Percentiles rank a stretch among this genome's conserved stretches.
These are phyloP conservation scores for Anoplophora glabripennis DNA, from an alignment of 1,140 invertebrate genomes.

Conservation along the genomic window DNA sequence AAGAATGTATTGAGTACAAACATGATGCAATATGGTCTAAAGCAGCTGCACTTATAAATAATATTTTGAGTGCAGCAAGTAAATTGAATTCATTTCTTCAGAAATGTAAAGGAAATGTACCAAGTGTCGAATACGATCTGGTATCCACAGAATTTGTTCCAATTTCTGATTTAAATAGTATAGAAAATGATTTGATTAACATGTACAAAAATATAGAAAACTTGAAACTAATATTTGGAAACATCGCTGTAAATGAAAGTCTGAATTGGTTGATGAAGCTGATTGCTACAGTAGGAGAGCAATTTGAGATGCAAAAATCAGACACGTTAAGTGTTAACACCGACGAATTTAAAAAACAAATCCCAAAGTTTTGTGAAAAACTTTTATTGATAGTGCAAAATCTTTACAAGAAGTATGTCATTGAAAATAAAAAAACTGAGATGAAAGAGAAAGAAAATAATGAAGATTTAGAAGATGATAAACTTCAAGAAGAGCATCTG, in stretches of 20 bases:
- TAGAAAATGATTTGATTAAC: conserved; percentile 36
- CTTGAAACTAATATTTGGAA: conserved; percentile 27
- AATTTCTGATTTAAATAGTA: conserved; percentile 8
- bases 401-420: conserved; percentile 62
- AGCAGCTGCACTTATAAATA: conserved; percentile 48
- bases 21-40: conserved; percentile 53
- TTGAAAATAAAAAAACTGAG: conserved; percentile 15
- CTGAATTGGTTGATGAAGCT: conserved; percentile 28
- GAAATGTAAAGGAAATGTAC: conserved; percentile 41
- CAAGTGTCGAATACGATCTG: conserved; percentile 23
- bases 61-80: conserved; percentile 46
- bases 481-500: conserved; percentile 61
- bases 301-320: too few relatives aligned
- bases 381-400: conserved; percentile 66
- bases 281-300: background rate
- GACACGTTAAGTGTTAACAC: conserved; percentile 31
- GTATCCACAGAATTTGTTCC: conserved; percentile 18
- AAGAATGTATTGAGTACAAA: conserved; percentile 48
- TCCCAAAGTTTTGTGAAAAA: conserved; percentile 58
- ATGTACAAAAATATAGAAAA: conserved; percentile 44
- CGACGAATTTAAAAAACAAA: conserved; percentile 44
- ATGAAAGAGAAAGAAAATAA: conserved; percentile 14
- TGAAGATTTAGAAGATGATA: conserved; percentile 44
- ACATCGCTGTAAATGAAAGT: conserved; percentile 25
- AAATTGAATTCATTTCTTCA: conserved; percentile 50